phyloP scores from a whole-genome alignment of 1,140 invertebrate species.

The Temnothorax longispinosus region DNA sequence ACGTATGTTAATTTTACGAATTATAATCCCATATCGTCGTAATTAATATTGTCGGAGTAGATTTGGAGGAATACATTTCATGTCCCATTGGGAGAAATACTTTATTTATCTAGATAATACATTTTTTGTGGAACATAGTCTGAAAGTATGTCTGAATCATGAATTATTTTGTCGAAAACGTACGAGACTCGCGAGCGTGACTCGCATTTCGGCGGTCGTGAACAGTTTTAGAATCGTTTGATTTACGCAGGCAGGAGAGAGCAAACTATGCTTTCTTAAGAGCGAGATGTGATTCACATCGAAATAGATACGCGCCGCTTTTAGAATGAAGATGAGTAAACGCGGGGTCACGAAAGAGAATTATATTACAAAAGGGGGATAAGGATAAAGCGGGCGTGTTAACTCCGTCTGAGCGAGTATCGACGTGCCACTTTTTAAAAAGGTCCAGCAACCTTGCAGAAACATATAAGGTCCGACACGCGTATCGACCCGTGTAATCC shows the following conservation, averaged over 20 bases:
- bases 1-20: not conserved
- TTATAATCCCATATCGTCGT: not conserved
- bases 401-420: constrained; percentile 8
- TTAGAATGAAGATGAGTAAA: constrained; percentile 52
- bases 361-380: constrained; percentile 30
- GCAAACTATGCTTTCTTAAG: constrained; percentile 22
- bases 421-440: constrained; percentile 52
- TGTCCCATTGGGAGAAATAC: not conserved
- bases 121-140: not conserved
- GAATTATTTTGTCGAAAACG: constrained; percentile 30
- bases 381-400: constrained; percentile 38
- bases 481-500: constrained; percentile 37
- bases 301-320: constrained; percentile 42
- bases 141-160: not conserved
- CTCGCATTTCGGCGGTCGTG: constrained; percentile 30
- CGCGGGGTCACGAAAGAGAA: constrained; percentile 29
- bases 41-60: not conserved
- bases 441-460: constrained; percentile 48
- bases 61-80: not conserved
- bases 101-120: not conserved
- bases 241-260: constrained; percentile 23
- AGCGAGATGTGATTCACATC: constrained; percentile 45
- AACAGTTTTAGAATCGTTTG: constrained; percentile 29
- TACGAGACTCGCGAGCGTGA: constrained; percentile 5
- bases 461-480: constrained; percentile 50